Evolutionary conservation across 2,113 vertebrate genomes (phyloP).

Genomic region (Cettia cetti): DNA sequence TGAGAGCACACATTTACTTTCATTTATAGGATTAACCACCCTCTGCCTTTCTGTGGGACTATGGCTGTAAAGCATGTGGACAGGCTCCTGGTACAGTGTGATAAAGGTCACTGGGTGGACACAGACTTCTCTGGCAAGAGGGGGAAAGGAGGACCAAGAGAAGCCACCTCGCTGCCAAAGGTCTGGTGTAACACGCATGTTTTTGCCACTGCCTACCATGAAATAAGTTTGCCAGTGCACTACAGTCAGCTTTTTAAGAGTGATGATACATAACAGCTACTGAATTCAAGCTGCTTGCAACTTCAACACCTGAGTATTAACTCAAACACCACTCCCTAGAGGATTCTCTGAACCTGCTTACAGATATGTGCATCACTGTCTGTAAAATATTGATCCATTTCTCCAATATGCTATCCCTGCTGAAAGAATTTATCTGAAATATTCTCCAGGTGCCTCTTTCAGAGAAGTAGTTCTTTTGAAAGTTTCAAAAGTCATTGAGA

Average conservation of each 20-base stretch:
- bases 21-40: not conserved
- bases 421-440: not conserved
- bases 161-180: not conserved
- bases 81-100: not conserved
- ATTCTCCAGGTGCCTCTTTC: not conserved
- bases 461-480: not conserved
- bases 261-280: not conserved
- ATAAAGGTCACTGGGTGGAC: not conserved
- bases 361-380: not conserved
- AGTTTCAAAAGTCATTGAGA: not conserved
- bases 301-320: not conserved
- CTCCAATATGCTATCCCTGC: not conserved
- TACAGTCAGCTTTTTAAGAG: not conserved
- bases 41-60: not conserved
- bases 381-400: not conserved
- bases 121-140: not conserved
- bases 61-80: accelerated
- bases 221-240: not conserved
- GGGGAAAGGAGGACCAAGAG: not conserved
- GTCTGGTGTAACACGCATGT: not conserved
- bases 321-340: not conserved
- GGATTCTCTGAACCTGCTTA: not conserved
- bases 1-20: not conserved
- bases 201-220: not conserved
- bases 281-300: not conserved